phyloP scores from a whole-genome alignment of 1,140 invertebrate species.

The Anthonomus grandis region DNA sequence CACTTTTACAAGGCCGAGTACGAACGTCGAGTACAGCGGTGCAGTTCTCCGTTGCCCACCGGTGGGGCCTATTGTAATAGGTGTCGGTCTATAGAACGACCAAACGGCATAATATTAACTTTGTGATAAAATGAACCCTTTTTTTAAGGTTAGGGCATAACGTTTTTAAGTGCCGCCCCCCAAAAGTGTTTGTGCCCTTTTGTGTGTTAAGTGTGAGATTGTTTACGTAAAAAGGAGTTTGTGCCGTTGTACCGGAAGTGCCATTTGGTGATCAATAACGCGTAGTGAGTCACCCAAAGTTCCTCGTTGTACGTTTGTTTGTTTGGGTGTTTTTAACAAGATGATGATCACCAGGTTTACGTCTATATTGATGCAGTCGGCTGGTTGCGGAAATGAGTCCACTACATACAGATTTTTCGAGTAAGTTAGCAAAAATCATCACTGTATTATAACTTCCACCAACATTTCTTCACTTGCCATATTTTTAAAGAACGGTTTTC shows the following conservation, averaged over 20 bases:
- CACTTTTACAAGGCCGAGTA: conserved; percentile 16
- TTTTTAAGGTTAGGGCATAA: not conserved
- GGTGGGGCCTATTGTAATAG: too few species aligned
- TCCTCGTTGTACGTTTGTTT: not conserved
- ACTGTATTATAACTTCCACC: not conserved
- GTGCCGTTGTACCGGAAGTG: too few species aligned
- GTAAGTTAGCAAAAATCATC: conserved; percentile 31
- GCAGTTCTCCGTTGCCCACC: too few species aligned
- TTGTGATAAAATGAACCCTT: too few species aligned
- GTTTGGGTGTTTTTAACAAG: conserved; percentile 13
- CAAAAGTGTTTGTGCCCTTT: not conserved
- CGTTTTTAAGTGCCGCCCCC: not conserved
- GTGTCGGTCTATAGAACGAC: too few species aligned
- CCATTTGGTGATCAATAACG: too few species aligned
- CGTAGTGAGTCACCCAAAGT: too few species aligned
- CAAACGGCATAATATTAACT: too few species aligned
- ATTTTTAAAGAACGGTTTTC: too few species aligned
- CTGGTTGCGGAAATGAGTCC: conserved; percentile 36
- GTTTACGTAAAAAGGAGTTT: not conserved
- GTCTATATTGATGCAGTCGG: conserved; percentile 38
- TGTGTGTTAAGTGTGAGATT: not conserved
- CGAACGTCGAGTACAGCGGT: too few species aligned
- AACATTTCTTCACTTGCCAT: not conserved
- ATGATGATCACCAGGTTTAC: conserved; percentile 45
- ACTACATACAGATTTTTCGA: conserved; percentile 39